Evolutionary conservation across 1,140 invertebrate species (phyloP).

Genomic region (Drosophila simulans): DNA sequence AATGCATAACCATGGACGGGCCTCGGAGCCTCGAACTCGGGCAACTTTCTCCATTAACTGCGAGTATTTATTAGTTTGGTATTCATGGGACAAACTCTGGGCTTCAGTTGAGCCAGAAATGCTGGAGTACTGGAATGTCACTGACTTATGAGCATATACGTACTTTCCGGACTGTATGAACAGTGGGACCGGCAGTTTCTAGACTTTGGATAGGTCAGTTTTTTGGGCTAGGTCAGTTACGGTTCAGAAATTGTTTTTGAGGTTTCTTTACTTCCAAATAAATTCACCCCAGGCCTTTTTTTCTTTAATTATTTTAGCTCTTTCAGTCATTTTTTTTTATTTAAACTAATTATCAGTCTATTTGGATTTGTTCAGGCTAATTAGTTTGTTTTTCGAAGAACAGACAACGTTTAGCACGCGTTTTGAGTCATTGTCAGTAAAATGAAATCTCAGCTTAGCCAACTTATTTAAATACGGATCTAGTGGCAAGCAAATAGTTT

Average conservation of each 20-base stretch:
- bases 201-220: conserved; percentile 40
- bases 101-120: conserved; percentile 41
- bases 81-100: conserved; percentile 45
- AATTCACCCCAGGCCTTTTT: no score
- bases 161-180: not conserved
- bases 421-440: conserved; percentile 8
- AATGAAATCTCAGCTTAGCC: conserved; percentile 17
- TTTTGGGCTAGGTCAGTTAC: conserved; percentile 57
- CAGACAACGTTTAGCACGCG: conserved; percentile 39
- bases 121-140: conserved; percentile 25
- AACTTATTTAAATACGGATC: conserved; percentile 59
- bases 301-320: no score
- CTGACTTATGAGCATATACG: conserved; percentile 13
- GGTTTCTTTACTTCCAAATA: not conserved
- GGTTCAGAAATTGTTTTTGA: conserved; percentile 9
- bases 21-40: conserved; percentile 26
- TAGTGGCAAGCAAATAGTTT: conserved; percentile 43
- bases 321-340: conserved; percentile 12
- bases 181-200: conserved; percentile 14
- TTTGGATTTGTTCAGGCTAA: conserved; percentile 7
- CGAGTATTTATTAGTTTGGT: conserved; percentile 52
- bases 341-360: conserved; percentile 5
- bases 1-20: conserved; percentile 41
- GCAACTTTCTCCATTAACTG: conserved; percentile 51
- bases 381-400: conserved; percentile 5